Evolutionary conservation across 2,888 invertebrate genomes (phyloP), one percentile per base, ranked within the genome.

Genomic region (Eurytoma californica): DNA sequence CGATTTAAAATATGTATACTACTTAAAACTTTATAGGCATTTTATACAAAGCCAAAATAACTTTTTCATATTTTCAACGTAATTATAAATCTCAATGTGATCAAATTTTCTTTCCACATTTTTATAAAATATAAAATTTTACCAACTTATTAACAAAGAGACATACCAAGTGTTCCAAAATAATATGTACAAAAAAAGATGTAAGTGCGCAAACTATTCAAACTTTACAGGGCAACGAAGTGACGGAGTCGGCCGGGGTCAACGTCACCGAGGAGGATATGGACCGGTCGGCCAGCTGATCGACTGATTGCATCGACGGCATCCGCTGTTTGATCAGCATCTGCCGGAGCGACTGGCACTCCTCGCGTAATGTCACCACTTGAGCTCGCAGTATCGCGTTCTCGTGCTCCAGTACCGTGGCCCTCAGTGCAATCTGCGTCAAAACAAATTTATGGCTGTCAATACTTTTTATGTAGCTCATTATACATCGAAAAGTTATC

Each of bases 341-440:
- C 69, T 94, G 93, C 20, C 95, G 91, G 16, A 96, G 90, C 0
- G 95, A 93, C 3, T 95, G 92, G 0, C 95, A 93, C 87, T 97
- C 97, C 88, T 97, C 96, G 1, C 96, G 91, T 1, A 97, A 89
- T 0, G 96, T 95, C 0, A 95, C 91, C 0, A 97, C 92, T 90
- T 97, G 97, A 0, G 97, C 96, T 51, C 96, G 92, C 5, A 97
- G 91, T 12, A 97, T 94, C 0, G 96, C 95, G 88, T 97, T 97
- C 90, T 97, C 97, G 88, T 96, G 96, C 87, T 97, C 97, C 30
- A 97, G 90, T 76, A 96, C 92, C 47, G 95, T 95, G 0, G 97
- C 97, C 70, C 95, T 93, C 87, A 97, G 93, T 0, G 97, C 97
- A 84, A 97, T 95, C 94, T 95, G 89, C 39, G 7, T 9, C 7